A percentile compares a stretch with the other conserved stretches of the same genome.
phyloP scores from a whole-genome alignment of 2,797 vertebrate genomes.

The Myoxocephalus aenaeus region DNA sequence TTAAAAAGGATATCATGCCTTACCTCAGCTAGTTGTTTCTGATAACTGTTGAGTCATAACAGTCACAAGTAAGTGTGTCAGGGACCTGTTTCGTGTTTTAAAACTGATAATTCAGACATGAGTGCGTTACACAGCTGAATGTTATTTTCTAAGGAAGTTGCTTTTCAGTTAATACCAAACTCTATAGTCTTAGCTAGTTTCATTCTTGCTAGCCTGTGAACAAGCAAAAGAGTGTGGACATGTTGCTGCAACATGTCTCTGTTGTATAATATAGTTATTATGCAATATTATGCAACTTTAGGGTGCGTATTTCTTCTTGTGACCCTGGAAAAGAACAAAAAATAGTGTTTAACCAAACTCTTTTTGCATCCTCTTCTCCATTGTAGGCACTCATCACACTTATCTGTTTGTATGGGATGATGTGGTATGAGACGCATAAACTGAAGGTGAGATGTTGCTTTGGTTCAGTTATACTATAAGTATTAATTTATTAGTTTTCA shows the following conservation, averaged over 20 bases:
- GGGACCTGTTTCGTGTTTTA: not conserved
- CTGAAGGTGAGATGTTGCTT: constrained; percentile 84
- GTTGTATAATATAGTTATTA: not conserved
- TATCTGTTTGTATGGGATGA: constrained; percentile 94
- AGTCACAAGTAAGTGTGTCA: not conserved
- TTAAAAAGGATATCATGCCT: not conserved
- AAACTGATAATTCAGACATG: too few species aligned
- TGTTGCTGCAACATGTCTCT: not conserved
- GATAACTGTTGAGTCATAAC: not conserved
- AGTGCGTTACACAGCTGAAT: too few species aligned
- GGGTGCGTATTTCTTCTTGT: not conserved
- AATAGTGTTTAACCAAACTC: not conserved
- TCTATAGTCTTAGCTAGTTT: not conserved
- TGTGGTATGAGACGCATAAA: constrained; percentile 92
- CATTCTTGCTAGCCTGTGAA: not conserved
- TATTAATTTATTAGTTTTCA: not conserved
- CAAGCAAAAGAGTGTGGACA: not conserved
- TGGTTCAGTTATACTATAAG: not conserved
- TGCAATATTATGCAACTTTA: not conserved
- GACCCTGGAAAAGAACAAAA: not conserved
- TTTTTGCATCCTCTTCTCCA: constrained; percentile 12
- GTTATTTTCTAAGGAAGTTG: too few species aligned
- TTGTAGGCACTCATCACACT: constrained; percentile 93
- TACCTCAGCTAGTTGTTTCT: not conserved
- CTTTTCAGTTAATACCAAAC: too few species aligned